phyloP scores from a whole-genome alignment of 1,140 invertebrate species.

The Drosophila sucinea region DNA sequence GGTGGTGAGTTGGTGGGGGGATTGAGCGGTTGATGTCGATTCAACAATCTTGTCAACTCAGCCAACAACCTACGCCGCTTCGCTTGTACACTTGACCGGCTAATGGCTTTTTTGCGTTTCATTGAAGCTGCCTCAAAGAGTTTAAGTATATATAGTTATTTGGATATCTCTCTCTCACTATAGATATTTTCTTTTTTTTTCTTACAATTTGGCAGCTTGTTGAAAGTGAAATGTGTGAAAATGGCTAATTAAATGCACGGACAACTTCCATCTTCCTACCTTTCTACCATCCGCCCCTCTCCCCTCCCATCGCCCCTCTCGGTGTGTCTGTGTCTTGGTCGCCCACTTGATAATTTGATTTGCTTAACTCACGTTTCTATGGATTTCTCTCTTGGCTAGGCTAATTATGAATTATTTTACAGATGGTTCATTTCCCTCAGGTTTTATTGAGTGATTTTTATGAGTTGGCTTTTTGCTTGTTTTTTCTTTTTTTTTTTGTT shows the following conservation, averaged over 20 bases:
- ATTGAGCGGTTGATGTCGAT: neutral
- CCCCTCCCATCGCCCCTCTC: slow-evolving; percentile 1
- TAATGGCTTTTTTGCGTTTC: slow-evolving; percentile 80
- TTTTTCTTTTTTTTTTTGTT: slow-evolving; percentile 20
- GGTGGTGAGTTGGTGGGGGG: slow-evolving; percentile 1
- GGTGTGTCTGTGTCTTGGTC: slow-evolving; percentile 5
- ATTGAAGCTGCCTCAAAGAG: slow-evolving; percentile 52
- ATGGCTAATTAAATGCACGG: slow-evolving; percentile 76
- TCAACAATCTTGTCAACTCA: slow-evolving; percentile 54
- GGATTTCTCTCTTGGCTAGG: slow-evolving; percentile 50
- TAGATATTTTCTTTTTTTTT: slow-evolving; percentile 36
- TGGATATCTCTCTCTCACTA: slow-evolving; percentile 14
- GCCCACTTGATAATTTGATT: slow-evolving; percentile 50
- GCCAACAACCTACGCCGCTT: slow-evolving; percentile 65
- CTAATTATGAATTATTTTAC: slow-evolving; percentile 19
- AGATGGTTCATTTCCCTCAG: slow-evolving; percentile 56
- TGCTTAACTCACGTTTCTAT: slow-evolving; percentile 28
- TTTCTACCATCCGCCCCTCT: neutral
- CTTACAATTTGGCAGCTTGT: slow-evolving; percentile 76
- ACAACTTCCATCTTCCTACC: slow-evolving; percentile 24
- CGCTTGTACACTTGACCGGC: slow-evolving; percentile 61
- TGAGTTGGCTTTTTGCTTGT: slow-evolving; percentile 48
- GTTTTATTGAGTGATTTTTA: slow-evolving; percentile 64
- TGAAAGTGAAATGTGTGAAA: slow-evolving; percentile 82
- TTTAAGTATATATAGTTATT: slow-evolving; percentile 9